Evolutionary conservation across 92 coral and sea anemone genomes (phyloP).

Genomic region (Zoanthus sansibaricus): DNA sequence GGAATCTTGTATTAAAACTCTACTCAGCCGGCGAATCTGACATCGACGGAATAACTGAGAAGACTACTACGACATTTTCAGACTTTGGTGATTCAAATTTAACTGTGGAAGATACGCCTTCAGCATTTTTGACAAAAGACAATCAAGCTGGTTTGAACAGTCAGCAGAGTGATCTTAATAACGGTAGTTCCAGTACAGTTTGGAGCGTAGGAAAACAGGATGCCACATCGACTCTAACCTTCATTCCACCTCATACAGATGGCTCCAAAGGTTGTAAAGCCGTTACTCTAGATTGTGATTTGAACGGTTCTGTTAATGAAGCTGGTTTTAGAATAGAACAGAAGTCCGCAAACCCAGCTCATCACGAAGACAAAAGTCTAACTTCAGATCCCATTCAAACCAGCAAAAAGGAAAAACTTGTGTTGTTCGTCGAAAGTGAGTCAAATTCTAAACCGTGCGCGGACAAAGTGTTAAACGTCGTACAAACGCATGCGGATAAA

Average conservation of each 20-base stretch:
- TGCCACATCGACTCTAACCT: background rate
- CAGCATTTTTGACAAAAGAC: background rate
- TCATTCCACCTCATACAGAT: slow-evolving; percentile 10
- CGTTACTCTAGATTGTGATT: background rate
- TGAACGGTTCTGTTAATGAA: background rate
- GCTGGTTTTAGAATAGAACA: background rate
- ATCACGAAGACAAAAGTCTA: background rate
- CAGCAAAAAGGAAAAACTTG: background rate
- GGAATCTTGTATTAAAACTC: slow-evolving; percentile 69
- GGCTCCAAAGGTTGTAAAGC: background rate
- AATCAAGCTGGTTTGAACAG: background rate
- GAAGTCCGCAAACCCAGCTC: background rate
- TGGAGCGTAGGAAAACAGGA: background rate
- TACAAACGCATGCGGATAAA: background rate
- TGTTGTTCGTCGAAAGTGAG: background rate
- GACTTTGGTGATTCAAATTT: too few species aligned
- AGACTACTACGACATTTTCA: background rate
- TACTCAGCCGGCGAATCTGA: slow-evolving; percentile 72
- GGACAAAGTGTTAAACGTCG: background rate
- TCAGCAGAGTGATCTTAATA: background rate
- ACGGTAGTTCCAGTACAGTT: background rate
- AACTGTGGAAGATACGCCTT: background rate
- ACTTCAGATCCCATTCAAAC: background rate
- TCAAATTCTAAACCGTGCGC: background rate
- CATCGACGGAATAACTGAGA: background rate